phyloP scores from a whole-genome alignment of 2,888 invertebrate genomes.

The Thalpophila matura region DNA sequence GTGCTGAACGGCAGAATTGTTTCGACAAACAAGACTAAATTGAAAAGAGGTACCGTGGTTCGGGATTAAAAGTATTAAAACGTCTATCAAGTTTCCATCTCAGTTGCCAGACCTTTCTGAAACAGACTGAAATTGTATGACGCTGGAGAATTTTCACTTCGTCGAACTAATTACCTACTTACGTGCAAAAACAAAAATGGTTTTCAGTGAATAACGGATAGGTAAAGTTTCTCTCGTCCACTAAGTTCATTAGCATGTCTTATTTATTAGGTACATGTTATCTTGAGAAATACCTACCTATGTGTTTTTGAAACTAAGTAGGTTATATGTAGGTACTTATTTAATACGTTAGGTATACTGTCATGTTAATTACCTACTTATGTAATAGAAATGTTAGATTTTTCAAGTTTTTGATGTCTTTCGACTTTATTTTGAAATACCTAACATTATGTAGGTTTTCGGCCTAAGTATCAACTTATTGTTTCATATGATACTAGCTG shows the following conservation, averaged over 20 bases:
- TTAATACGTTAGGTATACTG: too few species aligned
- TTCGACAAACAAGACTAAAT: slow-evolving; percentile 21
- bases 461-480: too few species aligned
- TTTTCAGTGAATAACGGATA: background rate
- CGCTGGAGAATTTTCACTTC: slow-evolving; percentile 39
- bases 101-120: slow-evolving; percentile 37
- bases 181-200: slow-evolving; percentile 8
- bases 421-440: too few species aligned
- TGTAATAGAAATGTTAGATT: too few species aligned
- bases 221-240: background rate
- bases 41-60: slow-evolving; percentile 18
- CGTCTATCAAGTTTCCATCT: slow-evolving; percentile 52
- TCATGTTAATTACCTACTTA: too few species aligned
- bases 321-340: too few species aligned
- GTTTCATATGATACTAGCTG: too few species aligned
- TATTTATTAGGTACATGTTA: too few species aligned
- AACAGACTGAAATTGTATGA: slow-evolving; percentile 38
- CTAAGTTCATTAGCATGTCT: background rate
- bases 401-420: too few species aligned
- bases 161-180: slow-evolving; percentile 28
- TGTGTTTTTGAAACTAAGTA: too few species aligned
- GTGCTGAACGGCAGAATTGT: slow-evolving; percentile 17
- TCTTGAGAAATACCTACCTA: too few species aligned
- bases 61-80: slow-evolving; percentile 38
- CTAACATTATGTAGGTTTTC: too few species aligned